Evolutionary conservation across 2,888 invertebrate species (phyloP), one percentile per base, ranked within the genome.

Genomic region (Chrysina gloriosa): DNA sequence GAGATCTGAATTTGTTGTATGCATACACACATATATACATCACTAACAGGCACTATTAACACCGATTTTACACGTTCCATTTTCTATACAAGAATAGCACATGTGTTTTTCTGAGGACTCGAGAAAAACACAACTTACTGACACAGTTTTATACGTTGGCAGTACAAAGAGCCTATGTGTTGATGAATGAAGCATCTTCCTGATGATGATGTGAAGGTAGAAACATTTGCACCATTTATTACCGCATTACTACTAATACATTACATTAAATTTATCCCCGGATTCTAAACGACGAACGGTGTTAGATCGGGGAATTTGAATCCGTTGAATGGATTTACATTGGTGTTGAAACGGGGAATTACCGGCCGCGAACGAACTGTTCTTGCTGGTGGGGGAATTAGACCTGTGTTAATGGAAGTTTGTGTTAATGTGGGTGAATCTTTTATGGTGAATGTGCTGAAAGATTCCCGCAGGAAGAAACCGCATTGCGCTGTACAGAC

Each of bases 401-500:
- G 70, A 63, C 78, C 81, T n/a, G 78, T 75, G 29, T 75, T 74
- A 4, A 74, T 63, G 5, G 71, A 79, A 52, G 80, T 75, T 65
- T 81, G 78, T 19, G 75, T 71, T 19, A 69, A 68, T 3, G 65
- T 39, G 1, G 71, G 65, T 2, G 42, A 3, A 56, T 52, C 69
- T 70, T 6, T 81, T 67, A 56, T 65, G 36, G 56, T 69, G 58
- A 71, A 29, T 74, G 80, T 64, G 84, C 67, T 68, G 42, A 69
- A 61, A 54, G 80, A 81, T 31, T 83, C 84, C 39, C 85, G 84
- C 19, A 91, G 83, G 9, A 91, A 85, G 76, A 92, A 91, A 42
- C 94, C 93, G 81, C 96, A 96, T 83, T 96, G 96, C 2, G 95
- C 93, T 14, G 93, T 91, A 84, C 96, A 96, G 9, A 96, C 94